Evolutionary conservation across 2,888 invertebrate species (phyloP), one percentile per base, ranked within the genome.

Genomic region (Spicauda simplicius): DNA sequence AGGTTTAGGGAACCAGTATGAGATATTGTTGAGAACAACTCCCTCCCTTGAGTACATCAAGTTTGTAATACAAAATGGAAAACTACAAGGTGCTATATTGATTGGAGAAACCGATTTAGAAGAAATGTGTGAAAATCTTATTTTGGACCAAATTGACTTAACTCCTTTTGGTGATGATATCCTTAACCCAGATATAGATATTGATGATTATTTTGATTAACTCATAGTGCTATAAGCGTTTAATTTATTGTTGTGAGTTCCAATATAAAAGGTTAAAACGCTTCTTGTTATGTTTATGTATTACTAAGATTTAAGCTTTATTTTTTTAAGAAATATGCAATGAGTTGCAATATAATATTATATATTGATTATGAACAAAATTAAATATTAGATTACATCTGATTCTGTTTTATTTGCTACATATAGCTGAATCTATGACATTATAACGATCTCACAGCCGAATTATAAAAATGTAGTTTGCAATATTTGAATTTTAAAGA

Each of bases 181-280:
- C 76, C 94, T 99, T 10, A 97, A 99, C 94, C 99, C 99, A 19
- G 95, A 97, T 83, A 97, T 99, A 80, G 99, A 99, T 85, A 97
- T 99, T 80, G 99, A 99, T 88, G 99, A 99, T 93, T 99, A 98
- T 92, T 99, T 99, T 95, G 99, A 99, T 94, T 99, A 88, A 80
- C 54, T 11, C 41, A 12, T 48, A 48, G 1, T 48, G 16, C 14
- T 48, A 6, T 48, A 48, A 16, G 16, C n/a, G 16, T 16, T 48
- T 48, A 5, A 16, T 48, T 7, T 48, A 48, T 16, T 48, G 7
- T 48, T 16, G 5, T 14, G 14, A 45, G 45, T 45, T 12, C 8
- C 2, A 45, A 45, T n/a, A 2, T 45, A n/a, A 0, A 14, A n/a
- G 2, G n/a, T 11, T 14, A 14, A 2, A 45, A 14, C 14, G 10